Conservation (phyloP, 2,888 invertebrate species). For the Teleogryllus oceanicus region DNA sequence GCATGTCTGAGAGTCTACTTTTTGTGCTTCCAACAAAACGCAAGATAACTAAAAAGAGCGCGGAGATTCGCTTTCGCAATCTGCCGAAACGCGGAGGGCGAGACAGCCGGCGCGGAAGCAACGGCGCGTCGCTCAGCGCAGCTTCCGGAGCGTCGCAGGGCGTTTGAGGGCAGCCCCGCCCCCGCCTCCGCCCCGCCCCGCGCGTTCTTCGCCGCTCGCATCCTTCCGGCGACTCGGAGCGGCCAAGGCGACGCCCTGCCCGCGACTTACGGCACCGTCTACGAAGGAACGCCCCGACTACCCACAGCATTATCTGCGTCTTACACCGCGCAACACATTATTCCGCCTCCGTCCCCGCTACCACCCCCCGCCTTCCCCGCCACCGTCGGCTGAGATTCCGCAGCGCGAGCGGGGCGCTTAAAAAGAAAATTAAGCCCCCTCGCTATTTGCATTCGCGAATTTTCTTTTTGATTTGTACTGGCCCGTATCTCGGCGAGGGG, state of each 20-base stretch:
- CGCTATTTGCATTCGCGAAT: conserved; percentile 18
- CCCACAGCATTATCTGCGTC: conserved; percentile 2
- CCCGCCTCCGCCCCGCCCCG: background rate
- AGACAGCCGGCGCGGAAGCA: background rate
- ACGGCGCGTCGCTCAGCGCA: background rate
- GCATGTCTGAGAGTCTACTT: no score
- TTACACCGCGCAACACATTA: background rate
- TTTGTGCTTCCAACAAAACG: no score
- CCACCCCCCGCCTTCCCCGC: no score
- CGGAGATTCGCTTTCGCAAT: no score
- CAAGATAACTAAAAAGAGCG: no score
- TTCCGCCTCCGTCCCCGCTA: background rate
- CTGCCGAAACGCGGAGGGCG: no score
- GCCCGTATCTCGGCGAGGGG: background rate
- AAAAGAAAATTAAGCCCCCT: conserved; percentile 18
- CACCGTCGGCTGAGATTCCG: no score
- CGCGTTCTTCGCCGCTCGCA: background rate
- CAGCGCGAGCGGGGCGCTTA: background rate
- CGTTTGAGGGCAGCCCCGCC: background rate
- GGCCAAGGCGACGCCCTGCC: background rate
- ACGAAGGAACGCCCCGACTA: background rate
- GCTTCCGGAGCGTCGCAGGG: background rate
- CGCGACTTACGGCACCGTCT: background rate
- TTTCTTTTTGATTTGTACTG: conserved; percentile 18
- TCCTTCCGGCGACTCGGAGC: background rate